These are phyloP conservation scores for Peromyscus maniculatus DNA, from an alignment of 2,113 vertebrate genomes.

Conservation along the genomic window DNA sequence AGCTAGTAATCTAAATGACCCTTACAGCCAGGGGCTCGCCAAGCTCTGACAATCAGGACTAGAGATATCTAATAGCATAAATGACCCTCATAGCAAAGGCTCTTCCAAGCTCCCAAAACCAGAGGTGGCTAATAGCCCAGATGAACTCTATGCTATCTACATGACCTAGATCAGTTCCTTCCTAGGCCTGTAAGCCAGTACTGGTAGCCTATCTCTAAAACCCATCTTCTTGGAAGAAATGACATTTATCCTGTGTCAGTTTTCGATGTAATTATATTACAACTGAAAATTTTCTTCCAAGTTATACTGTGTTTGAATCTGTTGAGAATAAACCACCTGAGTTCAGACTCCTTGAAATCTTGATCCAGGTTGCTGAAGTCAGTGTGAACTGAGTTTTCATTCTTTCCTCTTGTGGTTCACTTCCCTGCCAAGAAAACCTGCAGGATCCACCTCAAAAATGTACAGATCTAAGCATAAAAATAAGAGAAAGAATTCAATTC, in stretches of 20 bases:
- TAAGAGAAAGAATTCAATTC: neutral
- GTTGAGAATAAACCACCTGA: neutral
- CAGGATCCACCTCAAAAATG: neutral
- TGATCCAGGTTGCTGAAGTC: neutral
- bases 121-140: neutral
- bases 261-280: neutral
- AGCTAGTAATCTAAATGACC: neutral
- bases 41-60: neutral
- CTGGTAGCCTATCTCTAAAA: neutral
- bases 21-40: neutral
- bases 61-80: neutral
- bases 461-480: neutral
- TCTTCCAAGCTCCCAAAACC: neutral
- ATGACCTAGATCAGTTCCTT: neutral
- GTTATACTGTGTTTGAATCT: neutral
- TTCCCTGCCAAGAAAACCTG: neutral
- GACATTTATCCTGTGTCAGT: accelerated
- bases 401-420: neutral
- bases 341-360: neutral
- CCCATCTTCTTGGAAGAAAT: neutral
- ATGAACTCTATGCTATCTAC: neutral
- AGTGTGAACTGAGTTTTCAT: neutral
- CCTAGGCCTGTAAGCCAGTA: neutral
- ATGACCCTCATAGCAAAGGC: neutral
- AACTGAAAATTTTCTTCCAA: neutral